These are phyloP conservation scores for Sipha flava DNA, from an alignment of 1,140 invertebrate genomes.

Conservation along the genomic window DNA sequence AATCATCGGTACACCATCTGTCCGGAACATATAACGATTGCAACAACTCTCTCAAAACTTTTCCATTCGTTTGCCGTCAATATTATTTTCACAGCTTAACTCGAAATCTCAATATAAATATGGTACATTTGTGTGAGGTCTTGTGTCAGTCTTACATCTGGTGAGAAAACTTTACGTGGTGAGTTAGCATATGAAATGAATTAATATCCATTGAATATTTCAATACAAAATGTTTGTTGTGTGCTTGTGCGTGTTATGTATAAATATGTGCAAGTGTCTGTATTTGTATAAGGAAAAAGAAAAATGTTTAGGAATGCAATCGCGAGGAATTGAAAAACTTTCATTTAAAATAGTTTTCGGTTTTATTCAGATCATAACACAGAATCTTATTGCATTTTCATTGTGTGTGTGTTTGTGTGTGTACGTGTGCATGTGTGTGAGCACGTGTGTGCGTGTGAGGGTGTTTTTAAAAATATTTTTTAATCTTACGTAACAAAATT, in stretches of 20 bases:
- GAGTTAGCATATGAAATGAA: background rate
- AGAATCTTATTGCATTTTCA: too few species aligned
- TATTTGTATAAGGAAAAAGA: too few species aligned
- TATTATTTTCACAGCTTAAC: conserved; percentile 4
- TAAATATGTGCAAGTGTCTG: too few species aligned
- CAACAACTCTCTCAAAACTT: conserved; percentile 1
- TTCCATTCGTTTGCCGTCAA: background rate
- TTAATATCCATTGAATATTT: background rate
- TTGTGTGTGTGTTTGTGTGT: too few species aligned
- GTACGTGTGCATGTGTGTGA: too few species aligned
- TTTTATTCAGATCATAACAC: too few species aligned
- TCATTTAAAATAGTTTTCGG: background rate
- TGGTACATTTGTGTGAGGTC: background rate
- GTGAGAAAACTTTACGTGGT: background rate
- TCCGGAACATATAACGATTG: background rate
- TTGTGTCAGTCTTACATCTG: background rate
- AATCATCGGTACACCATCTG: conserved; percentile 7
- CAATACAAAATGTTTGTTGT: background rate
- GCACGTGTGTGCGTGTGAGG: too few species aligned
- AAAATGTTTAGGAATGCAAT: background rate
- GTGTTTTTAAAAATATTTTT: too few species aligned
- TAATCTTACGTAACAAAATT: too few species aligned
- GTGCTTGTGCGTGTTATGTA: too few species aligned
- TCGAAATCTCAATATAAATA: background rate
- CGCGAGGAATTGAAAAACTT: background rate